These are phyloP conservation scores for Iselma pallidipennis DNA, from an alignment of 2,888 invertebrate species.

Conservation along the genomic window DNA sequence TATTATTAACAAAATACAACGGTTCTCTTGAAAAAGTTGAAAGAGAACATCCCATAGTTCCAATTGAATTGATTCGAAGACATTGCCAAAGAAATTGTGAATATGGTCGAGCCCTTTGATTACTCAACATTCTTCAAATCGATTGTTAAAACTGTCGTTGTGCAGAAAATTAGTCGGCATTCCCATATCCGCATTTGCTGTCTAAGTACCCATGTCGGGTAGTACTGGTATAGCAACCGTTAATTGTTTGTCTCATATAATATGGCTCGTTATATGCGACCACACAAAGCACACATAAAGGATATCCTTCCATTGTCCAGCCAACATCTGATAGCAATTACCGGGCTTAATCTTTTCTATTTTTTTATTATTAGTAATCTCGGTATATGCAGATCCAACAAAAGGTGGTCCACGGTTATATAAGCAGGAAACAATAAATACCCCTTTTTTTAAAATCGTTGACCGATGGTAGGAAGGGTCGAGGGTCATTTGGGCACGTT, in stretches of 20 bases:
- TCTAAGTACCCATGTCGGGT: background rate
- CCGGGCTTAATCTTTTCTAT: slow-evolving; percentile 23
- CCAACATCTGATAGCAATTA: slow-evolving; percentile 43
- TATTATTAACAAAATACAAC: no score
- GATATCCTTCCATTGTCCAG: slow-evolving; percentile 43
- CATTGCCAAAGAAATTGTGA: background rate
- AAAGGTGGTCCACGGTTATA: slow-evolving; percentile 41
- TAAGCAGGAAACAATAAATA: slow-evolving; percentile 46
- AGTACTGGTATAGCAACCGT: background rate
- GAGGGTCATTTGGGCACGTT: slow-evolving; percentile 27
- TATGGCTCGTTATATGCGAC: slow-evolving; percentile 38
- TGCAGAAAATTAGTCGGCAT: slow-evolving; percentile 23
- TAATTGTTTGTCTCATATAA: slow-evolving; percentile 25
- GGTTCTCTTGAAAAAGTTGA: no score
- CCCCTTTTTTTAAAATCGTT: slow-evolving; percentile 27
- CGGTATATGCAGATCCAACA: slow-evolving; percentile 41
- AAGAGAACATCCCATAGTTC: no score
- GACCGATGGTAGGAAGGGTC: slow-evolving; percentile 26
- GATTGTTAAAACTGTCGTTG: background rate
- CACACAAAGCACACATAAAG: slow-evolving; percentile 40
- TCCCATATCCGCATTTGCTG: slow-evolving; percentile 14
- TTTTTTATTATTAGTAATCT: slow-evolving; percentile 43
- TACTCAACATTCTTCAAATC: background rate
- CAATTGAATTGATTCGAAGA: no score
- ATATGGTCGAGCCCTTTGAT: background rate